Evolutionary conservation across 1,140 invertebrate genomes (phyloP).

Genomic region (Drosophila erecta): DNA sequence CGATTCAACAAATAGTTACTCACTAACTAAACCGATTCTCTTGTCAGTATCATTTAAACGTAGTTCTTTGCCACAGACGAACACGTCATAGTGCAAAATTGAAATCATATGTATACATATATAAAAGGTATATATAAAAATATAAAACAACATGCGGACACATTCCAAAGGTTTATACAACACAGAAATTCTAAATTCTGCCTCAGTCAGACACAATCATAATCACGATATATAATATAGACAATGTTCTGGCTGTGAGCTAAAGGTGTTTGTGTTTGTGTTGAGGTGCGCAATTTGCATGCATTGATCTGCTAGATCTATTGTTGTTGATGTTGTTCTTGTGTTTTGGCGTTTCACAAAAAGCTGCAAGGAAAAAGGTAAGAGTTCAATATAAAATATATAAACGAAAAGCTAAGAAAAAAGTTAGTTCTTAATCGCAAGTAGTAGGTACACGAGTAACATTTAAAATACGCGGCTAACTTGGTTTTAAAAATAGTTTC

Average conservation of each 20-base stretch:
- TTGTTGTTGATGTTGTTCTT: slow-evolving; percentile 33
- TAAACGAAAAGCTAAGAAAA: slow-evolving; percentile 3
- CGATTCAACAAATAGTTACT: slow-evolving; percentile 71
- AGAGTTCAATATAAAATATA: slow-evolving; percentile 35
- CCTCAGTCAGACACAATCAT: slow-evolving; percentile 33
- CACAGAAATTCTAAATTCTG: slow-evolving; percentile 25
- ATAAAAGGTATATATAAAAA: slow-evolving; percentile 44
- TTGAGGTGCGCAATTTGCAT: slow-evolving; percentile 63
- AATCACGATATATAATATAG: slow-evolving; percentile 24
- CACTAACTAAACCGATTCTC: slow-evolving; percentile 45
- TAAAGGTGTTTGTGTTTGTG: slow-evolving; percentile 40
- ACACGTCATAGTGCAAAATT: slow-evolving; percentile 23
- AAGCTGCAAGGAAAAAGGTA: slow-evolving; percentile 68
- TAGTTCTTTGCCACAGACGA: slow-evolving; percentile 34
- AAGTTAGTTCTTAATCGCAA: slow-evolving; percentile 3
- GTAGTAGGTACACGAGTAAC: slow-evolving; percentile 39
- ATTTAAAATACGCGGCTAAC: slow-evolving; percentile 37
- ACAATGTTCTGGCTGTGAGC: slow-evolving; percentile 41
- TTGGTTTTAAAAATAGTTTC: slow-evolving; percentile 39
- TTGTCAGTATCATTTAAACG: slow-evolving; percentile 23
- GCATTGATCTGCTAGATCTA: slow-evolving; percentile 64
- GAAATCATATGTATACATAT: slow-evolving; percentile 24
- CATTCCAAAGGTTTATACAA: slow-evolving; percentile 51
- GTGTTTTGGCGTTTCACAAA: slow-evolving; percentile 68
- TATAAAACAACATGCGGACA: slow-evolving; percentile 54